These are phyloP conservation scores for Atrichornis clamosus DNA, from an alignment of 2,113 vertebrate species.

Conservation along the genomic window DNA sequence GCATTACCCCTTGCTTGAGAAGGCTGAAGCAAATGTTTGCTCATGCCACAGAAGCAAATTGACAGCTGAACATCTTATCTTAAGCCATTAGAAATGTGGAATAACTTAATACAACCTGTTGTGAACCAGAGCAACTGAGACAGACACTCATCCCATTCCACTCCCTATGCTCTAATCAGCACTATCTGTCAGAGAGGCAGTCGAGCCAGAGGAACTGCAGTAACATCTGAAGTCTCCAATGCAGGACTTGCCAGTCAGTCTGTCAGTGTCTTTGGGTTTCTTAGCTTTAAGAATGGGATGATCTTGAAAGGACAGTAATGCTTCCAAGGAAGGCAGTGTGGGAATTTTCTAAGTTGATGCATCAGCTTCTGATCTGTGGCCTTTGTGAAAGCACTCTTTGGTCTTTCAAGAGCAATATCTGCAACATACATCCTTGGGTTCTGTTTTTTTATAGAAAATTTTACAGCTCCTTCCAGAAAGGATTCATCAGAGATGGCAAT, in stretches of 20 bases:
- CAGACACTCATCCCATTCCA: not conserved
- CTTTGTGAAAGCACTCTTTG: not conserved
- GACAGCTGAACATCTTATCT: not conserved
- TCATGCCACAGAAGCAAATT: not conserved
- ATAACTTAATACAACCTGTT: not conserved
- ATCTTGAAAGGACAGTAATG: not conserved
- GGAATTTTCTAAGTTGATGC: not conserved
- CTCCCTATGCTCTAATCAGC: not conserved
- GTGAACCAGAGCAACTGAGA: not conserved
- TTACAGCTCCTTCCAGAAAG: conserved; percentile 96
- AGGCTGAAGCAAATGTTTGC: not conserved
- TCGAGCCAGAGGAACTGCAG: not conserved
- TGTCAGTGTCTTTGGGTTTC: not conserved
- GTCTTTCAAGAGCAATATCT: rapidly evolving
- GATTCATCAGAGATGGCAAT: conserved; percentile 97
- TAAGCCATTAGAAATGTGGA: not conserved
- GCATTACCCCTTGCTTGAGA: not conserved
- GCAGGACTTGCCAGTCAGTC: not conserved
- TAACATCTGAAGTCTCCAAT: not conserved
- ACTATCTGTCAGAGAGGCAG: not conserved
- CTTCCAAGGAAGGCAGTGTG: not conserved
- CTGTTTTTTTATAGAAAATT: conserved; percentile 86
- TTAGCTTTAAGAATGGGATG: not conserved
- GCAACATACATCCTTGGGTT: not conserved
- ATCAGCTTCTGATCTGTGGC: not conserved